These are phyloP conservation scores for Acyrthosiphon pisum DNA, from an alignment of 1,140 invertebrate species.

Conservation along the genomic window DNA sequence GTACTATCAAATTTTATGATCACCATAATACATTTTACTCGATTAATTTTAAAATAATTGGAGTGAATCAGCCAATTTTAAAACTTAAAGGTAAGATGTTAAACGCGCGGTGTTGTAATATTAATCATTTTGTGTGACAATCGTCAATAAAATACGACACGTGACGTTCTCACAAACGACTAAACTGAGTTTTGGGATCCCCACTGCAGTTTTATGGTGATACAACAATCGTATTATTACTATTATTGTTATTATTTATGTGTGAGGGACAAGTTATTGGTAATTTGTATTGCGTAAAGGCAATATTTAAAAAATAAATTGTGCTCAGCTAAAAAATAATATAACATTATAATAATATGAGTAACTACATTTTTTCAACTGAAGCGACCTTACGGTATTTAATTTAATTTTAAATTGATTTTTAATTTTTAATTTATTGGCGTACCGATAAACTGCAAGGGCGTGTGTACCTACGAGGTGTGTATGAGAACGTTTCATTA, in stretches of 20 bases:
- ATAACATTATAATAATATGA: neutral
- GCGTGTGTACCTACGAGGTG: neutral
- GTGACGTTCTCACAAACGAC: neutral
- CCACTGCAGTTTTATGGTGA: neutral
- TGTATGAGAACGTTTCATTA: neutral
- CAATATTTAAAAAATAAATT: neutral
- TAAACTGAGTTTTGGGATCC: too few species aligned
- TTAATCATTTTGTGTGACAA: neutral
- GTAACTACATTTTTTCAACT: neutral
- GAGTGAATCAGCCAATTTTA: too few species aligned
- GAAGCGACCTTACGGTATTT: neutral
- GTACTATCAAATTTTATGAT: too few species aligned
- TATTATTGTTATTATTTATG: neutral
- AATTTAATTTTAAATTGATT: neutral
- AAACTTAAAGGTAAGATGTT: too few species aligned
- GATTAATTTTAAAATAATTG: too few species aligned
- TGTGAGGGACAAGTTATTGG: neutral
- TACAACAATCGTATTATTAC: neutral
- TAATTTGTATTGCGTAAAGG: neutral
- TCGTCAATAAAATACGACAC: neutral
- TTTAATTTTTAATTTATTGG: conserved; percentile 1
- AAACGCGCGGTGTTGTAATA: neutral
- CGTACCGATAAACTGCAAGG: neutral
- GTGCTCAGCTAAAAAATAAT: neutral
- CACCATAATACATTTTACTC: too few species aligned